phyloP scores from a whole-genome alignment of 2,113 vertebrate genomes.

The Ptyas mucosa region DNA sequence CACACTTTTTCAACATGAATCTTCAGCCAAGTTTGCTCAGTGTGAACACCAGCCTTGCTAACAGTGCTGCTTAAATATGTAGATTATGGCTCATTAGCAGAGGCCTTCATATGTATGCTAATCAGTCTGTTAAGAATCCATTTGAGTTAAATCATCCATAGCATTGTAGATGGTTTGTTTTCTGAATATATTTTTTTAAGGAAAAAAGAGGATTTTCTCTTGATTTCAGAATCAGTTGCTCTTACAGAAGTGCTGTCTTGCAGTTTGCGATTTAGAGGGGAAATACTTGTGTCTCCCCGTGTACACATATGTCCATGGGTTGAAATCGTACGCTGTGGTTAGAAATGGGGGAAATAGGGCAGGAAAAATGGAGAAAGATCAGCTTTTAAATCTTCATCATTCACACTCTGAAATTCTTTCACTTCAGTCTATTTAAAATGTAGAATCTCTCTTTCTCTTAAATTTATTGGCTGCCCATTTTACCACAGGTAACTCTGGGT shows the following conservation, averaged over 20 bases:
- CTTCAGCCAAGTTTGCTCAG: background rate
- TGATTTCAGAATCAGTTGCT: background rate
- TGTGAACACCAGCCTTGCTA: background rate
- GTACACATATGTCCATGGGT: background rate
- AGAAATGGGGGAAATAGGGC: background rate
- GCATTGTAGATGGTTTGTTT: background rate
- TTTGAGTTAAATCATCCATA: background rate
- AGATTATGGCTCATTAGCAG: background rate
- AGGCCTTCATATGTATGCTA: background rate
- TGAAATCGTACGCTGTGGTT: background rate
- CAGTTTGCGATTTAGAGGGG: background rate
- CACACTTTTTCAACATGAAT: background rate
- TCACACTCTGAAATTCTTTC: background rate
- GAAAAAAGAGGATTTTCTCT: background rate
- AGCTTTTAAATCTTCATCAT: background rate
- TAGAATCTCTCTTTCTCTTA: background rate
- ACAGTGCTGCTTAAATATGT: background rate
- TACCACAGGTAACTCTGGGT: background rate
- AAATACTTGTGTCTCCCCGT: background rate
- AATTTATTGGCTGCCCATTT: background rate
- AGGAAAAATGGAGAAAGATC: background rate
- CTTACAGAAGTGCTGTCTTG: background rate
- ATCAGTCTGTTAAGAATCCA: background rate
- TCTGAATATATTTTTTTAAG: background rate
- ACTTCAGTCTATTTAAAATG: background rate